phyloP scores from a whole-genome alignment of 1,140 invertebrate genomes.

The Kradibia gibbosae region DNA sequence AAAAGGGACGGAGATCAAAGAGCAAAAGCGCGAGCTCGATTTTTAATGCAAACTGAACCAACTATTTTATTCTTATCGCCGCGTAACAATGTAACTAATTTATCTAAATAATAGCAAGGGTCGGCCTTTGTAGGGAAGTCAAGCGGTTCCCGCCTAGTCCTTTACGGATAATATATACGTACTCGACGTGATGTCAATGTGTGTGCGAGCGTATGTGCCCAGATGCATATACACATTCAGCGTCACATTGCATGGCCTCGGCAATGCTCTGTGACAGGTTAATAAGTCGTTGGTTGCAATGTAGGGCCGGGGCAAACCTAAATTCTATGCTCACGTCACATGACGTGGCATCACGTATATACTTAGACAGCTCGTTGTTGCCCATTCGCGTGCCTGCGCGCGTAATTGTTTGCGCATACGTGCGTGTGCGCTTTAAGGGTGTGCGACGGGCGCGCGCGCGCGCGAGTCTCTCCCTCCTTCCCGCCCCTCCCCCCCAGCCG shows the following conservation, averaged over 20 bases:
- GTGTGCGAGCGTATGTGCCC: no score
- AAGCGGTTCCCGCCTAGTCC: not conserved
- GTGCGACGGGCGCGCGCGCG: no score
- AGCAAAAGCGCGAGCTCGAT: not conserved
- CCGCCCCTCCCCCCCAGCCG: no score
- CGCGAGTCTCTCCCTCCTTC: no score
- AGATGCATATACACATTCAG: conserved; percentile 47
- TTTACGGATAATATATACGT: conserved; percentile 7
- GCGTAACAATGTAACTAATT: conserved; percentile 34
- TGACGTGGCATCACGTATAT: conserved; percentile 45
- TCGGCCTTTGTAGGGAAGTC: conserved; percentile 3
- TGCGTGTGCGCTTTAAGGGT: conserved; percentile 5
- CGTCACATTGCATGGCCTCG: conserved; percentile 55
- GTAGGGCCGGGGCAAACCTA: conserved; percentile 51
- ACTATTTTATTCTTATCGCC: conserved; percentile 32
- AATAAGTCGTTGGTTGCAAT: conserved; percentile 52
- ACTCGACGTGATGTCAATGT: not conserved
- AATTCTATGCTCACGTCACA: conserved; percentile 59
- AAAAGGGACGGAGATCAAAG: conserved; percentile 45
- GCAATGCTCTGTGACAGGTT: conserved; percentile 48
- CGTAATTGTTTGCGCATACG: not conserved
- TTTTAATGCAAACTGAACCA: not conserved
- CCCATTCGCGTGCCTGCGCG: no score
- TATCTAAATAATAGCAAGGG: conserved; percentile 47
- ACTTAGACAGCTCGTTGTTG: not conserved